Evolutionary conservation across 2,113 vertebrate genomes (phyloP), one percentile per base, ranked within the genome.

Genomic region (Elachura formosa): DNA sequence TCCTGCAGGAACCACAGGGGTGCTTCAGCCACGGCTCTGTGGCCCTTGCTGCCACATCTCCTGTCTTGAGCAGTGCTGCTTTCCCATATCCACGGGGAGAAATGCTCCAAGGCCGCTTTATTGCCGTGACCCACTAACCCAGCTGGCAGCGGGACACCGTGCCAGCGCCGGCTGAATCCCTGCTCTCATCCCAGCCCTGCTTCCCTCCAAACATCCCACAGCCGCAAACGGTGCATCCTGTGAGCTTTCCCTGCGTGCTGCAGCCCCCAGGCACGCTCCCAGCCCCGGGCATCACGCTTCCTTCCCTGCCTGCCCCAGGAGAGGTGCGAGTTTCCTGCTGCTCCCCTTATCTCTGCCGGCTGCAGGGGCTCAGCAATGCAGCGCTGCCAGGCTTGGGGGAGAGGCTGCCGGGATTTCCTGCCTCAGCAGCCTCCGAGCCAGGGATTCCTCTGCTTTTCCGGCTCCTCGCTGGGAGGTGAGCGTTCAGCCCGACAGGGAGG

Each of bases 351-450:
- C 94, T 93, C 59, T 2, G 2, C 66, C 1, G 10, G n/a, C 36
- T 0, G 43, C 63, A 4, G 40, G 36, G 4, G 79, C 51, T 90
- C 78, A 1, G 87, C 23, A 0, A 34, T 51, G 36, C 43, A 9
- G 34, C 10, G 11, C 77, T 81, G 89, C 73, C 74, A 26, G 78
- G 14, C 31, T 48, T 0, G 20, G 54, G 67, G 43, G 71, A 51
- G 61, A 81, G 68, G 43, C 69, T 55, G 87, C n/a, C 1, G 31
- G 85, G 38, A 86, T 95, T 96, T 96, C 92, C 96, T 95, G 94
- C 67, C 81, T 17, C 2, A 12, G 51, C 5, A 1, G 33, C 34
- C 55, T 18, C 51, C 0, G 2, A 0, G 2, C 43, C 83, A 41
- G 56, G 41, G 61, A 45, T 89, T 87, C 5, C 41, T 69, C 66